Evolutionary conservation across 2,888 invertebrate genomes (phyloP), one percentile per base, ranked within the genome.

Genomic region (Campopleginae sp.): DNA sequence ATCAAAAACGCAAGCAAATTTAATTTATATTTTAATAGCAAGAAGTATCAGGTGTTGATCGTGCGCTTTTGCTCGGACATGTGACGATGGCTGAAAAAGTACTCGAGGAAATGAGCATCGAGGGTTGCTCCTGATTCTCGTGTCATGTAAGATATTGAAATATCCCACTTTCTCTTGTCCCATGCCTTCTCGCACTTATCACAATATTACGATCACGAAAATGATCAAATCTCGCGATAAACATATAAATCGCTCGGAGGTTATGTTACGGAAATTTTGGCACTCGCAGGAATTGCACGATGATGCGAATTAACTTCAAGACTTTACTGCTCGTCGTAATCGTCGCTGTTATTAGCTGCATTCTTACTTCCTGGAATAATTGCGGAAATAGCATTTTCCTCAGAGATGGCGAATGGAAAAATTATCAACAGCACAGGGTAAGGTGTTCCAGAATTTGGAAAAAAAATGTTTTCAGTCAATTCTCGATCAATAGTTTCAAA

Each of bases 281-380:
- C 42, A 70, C 3, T 48, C 19, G 17, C 70, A 93, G 93, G 91
- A 94, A 94, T 90, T 94, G 94, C 92, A 95, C 96, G 95, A 96
- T 97, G 95, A 95, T 97, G 96, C 96, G 97, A 89, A 94, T 97
- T 90, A 97, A 97, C 94, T 95, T 97, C 93, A 97, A 97, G 94
- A 95, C 96, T 91, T 95, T 96, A 87, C 94, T 98, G 87, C 94
- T 97, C 72, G 77, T 93, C 86, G 85, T 93, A 51, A 87, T 92
- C 88, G 92, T 93, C 61, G 92, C 92, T 79, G 96, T 96, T 58
- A 93, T 96, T 88, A 94, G 97, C 88, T 96, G 97, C 88, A 96
- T 96, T 87, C 94, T 97, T 74, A 95, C 95, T 58, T 95, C 97
- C 88, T 98, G 97, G 96, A 96, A 96, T 91, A 96, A 96, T 91